A percentile compares a stretch with the other conserved stretches of the same genome.
Evolutionary conservation across 2,888 invertebrate species (phyloP).

Genomic region (Eretmocerus hayati): DNA sequence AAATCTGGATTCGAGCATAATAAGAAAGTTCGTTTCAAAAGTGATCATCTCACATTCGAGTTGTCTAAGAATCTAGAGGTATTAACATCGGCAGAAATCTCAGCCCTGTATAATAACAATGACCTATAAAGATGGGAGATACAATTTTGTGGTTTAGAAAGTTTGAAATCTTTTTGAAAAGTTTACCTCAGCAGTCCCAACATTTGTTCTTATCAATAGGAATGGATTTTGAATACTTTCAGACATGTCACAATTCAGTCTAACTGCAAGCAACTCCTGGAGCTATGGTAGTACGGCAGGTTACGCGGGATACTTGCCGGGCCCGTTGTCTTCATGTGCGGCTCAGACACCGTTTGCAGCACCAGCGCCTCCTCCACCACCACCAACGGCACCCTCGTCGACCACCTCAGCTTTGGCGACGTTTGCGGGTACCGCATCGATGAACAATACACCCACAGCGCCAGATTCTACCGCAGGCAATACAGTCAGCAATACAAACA

Average conservation of each 20-base stretch:
- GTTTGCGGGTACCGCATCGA: slow-evolving; percentile 38
- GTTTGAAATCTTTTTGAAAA: too few species aligned
- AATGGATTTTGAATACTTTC: too few species aligned
- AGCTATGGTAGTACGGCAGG: slow-evolving; percentile 80
- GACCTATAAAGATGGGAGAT: too few species aligned
- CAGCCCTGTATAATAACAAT: too few species aligned
- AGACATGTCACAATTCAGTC: slow-evolving; percentile 83
- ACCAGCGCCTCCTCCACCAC: slow-evolving; percentile 40
- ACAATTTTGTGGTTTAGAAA: too few species aligned
- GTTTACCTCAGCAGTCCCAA: too few species aligned
- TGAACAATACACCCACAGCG: slow-evolving; percentile 29
- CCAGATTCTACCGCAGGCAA: slow-evolving; percentile 43
- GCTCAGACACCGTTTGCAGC: slow-evolving; percentile 51
- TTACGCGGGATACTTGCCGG: slow-evolving; percentile 76
- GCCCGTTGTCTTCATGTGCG: slow-evolving; percentile 66
- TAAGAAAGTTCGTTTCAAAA: too few species aligned
- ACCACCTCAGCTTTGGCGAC: slow-evolving; percentile 56
- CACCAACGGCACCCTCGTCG: slow-evolving; percentile 33
- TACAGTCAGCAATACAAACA: slow-evolving; percentile 23
- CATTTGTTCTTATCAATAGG: too few species aligned
- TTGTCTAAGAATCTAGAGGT: too few species aligned
- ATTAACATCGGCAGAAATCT: too few species aligned
- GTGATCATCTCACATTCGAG: too few species aligned
- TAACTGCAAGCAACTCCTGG: slow-evolving; percentile 82
- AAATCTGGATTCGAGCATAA: too few species aligned